phyloP scores from a whole-genome alignment of 1,140 invertebrate species.

The Musca vetustissima region DNA sequence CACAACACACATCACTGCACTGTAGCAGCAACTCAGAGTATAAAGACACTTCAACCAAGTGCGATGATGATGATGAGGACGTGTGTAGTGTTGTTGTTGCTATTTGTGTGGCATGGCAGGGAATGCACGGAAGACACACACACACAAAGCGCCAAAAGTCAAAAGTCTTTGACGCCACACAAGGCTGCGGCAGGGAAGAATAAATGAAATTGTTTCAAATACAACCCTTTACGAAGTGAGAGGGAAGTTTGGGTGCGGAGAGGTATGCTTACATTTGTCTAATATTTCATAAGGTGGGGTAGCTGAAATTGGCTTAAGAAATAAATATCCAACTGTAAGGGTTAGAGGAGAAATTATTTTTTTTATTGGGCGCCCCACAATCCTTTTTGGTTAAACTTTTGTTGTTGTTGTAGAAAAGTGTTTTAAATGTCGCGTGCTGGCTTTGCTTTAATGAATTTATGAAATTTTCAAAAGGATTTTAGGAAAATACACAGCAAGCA shows the following conservation, averaged over 20 bases:
- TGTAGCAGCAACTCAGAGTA: too few species aligned
- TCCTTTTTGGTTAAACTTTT: too few species aligned
- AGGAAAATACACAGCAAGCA: neutral
- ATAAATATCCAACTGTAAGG: neutral
- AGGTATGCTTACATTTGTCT: too few species aligned
- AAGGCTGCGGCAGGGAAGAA: neutral
- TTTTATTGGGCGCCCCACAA: too few species aligned
- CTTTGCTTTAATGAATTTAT: conserved; percentile 20
- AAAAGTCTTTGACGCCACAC: conserved; percentile 26
- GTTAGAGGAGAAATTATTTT: too few species aligned
- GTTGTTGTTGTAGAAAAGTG: conserved; percentile 9
- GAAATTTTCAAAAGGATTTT: conserved; percentile 23
- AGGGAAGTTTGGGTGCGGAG: too few species aligned
- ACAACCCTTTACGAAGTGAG: neutral
- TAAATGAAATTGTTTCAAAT: conserved; percentile 16
- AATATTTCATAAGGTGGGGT: neutral
- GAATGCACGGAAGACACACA: neutral
- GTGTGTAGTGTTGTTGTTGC: too few species aligned
- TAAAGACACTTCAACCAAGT: too few species aligned
- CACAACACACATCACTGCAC: too few species aligned
- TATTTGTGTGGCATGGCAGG: too few species aligned
- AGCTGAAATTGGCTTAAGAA: neutral
- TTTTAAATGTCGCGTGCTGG: conserved; percentile 23
- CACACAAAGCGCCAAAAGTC: conserved; percentile 25
- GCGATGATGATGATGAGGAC: too few species aligned